Conservation (phyloP, 1,140 invertebrate genomes). For the Drosophila punjabiensis region DNA sequence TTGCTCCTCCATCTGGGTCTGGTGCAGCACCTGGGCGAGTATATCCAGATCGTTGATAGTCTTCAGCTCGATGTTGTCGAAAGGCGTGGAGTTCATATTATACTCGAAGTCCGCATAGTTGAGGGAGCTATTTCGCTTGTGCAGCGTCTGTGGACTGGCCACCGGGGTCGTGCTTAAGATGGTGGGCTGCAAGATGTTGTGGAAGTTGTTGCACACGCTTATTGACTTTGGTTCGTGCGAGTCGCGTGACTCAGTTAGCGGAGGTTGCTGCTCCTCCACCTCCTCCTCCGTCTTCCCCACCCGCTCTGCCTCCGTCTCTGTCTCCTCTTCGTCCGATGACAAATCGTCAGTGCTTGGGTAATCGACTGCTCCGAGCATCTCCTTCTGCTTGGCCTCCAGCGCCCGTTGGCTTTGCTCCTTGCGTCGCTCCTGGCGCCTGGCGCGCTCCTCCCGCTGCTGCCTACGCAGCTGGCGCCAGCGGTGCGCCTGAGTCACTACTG, state of each 20-base stretch:
- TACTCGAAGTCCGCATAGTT: slow-evolving; percentile 94
- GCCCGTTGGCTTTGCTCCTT: slow-evolving; percentile 86
- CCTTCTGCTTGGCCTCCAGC: slow-evolving; percentile 87
- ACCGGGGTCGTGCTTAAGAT: slow-evolving; percentile 54
- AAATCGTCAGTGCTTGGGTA: slow-evolving; percentile 86
- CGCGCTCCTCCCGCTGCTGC: slow-evolving; percentile 87
- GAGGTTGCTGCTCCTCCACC: slow-evolving; percentile 10
- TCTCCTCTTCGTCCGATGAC: slow-evolving; percentile 63
- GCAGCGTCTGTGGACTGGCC: slow-evolving; percentile 40
- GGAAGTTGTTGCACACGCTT: slow-evolving; percentile 86
- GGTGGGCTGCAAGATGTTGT: slow-evolving; percentile 78
- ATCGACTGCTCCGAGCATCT: slow-evolving; percentile 87
- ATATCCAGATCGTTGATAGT: slow-evolving; percentile 96
- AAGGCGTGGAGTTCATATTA: slow-evolving; percentile 93
- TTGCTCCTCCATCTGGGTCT: slow-evolving; percentile 69
- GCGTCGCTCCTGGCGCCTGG: slow-evolving; percentile 87
- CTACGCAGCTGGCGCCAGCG: slow-evolving; percentile 89
- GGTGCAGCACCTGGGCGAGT: slow-evolving; percentile 90
- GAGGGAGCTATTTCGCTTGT: slow-evolving; percentile 84
- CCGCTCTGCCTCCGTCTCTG: slow-evolving; percentile 11
- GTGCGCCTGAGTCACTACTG: slow-evolving; percentile 89
- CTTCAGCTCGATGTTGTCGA: slow-evolving; percentile 95
- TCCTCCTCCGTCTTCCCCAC: background rate
- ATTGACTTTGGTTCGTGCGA: slow-evolving; percentile 84
- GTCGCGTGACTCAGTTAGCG: slow-evolving; percentile 41